phyloP scores from a whole-genome alignment of 1,140 invertebrate species.

The Dendroctonus valens region DNA sequence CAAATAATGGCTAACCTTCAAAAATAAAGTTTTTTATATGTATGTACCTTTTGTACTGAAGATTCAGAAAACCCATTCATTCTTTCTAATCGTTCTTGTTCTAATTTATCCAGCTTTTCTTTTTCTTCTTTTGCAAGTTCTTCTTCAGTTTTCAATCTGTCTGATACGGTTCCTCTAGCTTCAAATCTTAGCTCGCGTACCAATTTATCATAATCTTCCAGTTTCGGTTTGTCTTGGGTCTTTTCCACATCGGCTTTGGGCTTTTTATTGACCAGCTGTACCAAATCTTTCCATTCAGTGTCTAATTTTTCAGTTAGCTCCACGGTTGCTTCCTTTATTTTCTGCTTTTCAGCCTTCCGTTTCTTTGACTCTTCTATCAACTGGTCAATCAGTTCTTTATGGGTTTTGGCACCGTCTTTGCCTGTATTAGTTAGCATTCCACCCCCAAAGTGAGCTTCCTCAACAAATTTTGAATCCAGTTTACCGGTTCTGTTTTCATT shows the following conservation, averaged over 20 bases:
- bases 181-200: conserved; percentile 82
- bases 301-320: conserved; percentile 88
- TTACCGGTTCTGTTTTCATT: conserved; percentile 62
- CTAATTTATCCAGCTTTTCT: conserved; percentile 74
- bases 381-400: conserved; percentile 85
- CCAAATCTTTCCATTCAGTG: conserved; percentile 78
- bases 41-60: conserved; percentile 33
- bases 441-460: conserved; percentile 87
- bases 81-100: conserved; percentile 69
- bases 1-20: too few species aligned
- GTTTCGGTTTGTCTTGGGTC: conserved; percentile 54
- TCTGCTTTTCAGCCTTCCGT: conserved; percentile 83
- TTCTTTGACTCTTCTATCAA: conserved; percentile 87
- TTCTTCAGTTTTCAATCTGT: conserved; percentile 79
- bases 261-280: conserved; percentile 60
- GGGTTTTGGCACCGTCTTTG: conserved; percentile 64
- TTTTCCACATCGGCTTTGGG: conserved; percentile 53
- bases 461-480: conserved; percentile 72
- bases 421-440: conserved; percentile 67
- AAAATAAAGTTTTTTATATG: background rate
- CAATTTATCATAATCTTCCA: conserved; percentile 80
- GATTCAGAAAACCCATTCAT: conserved; percentile 66
- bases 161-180: conserved; percentile 72
- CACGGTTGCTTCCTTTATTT: conserved; percentile 77
- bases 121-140: conserved; percentile 80